These are phyloP conservation scores for Anthonomus grandis DNA, from an alignment of 1,140 invertebrate genomes.

Conservation along the genomic window DNA sequence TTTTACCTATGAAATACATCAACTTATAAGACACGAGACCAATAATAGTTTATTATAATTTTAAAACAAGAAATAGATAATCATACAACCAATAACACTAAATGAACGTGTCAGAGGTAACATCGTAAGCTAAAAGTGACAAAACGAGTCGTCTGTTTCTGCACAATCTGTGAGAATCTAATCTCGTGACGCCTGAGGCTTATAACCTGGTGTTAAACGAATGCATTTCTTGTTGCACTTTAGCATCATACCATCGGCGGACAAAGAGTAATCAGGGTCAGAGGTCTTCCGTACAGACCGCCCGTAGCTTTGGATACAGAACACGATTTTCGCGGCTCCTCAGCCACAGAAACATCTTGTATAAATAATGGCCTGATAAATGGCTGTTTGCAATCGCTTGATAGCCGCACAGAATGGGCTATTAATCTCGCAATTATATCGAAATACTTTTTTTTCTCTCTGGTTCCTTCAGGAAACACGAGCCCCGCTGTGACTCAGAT, in stretches of 20 bases:
- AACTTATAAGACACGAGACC: no score
- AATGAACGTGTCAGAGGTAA: neutral
- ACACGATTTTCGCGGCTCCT: slow-evolving; percentile 21
- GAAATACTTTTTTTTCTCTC: no score
- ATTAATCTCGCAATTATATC: slow-evolving; percentile 24
- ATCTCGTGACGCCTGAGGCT: slow-evolving; percentile 4
- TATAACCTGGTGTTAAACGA: slow-evolving; percentile 14
- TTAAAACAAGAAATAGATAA: no score
- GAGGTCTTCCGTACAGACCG: slow-evolving; percentile 15
- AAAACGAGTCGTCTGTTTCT: neutral
- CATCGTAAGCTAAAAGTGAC: slow-evolving; percentile 1
- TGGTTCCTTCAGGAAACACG: no score
- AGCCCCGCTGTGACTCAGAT: no score
- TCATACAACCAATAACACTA: no score
- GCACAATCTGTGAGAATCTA: slow-evolving; percentile 20
- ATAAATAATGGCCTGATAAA: slow-evolving; percentile 26
- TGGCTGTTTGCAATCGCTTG: slow-evolving; percentile 15
- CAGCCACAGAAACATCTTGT: slow-evolving; percentile 23
- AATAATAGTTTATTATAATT: no score
- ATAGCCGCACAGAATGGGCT: slow-evolving; percentile 9
- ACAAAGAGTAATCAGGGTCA: slow-evolving; percentile 25
- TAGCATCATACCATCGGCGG: neutral
- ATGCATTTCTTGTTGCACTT: slow-evolving; percentile 21
- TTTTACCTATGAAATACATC: no score
- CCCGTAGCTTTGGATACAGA: slow-evolving; percentile 20